A percentile compares a stretch with the other conserved stretches of the same genome.
Conservation (phyloP, 2,113 vertebrate species). For the Lophotis ruficrista region DNA sequence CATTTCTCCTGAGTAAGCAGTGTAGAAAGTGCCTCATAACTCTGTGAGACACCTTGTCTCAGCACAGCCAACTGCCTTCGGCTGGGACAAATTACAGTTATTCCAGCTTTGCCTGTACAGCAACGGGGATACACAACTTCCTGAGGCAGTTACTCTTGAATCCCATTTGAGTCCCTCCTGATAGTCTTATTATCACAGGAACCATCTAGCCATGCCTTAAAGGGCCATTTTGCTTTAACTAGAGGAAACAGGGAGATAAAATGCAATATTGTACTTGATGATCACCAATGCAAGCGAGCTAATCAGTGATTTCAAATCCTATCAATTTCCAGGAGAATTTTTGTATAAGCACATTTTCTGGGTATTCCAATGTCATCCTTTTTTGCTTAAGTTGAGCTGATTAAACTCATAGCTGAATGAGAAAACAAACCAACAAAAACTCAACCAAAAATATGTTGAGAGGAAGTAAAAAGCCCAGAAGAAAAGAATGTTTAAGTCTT, state of each 20-base stretch:
- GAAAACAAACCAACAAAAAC: background rate
- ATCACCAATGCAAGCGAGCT: too few species aligned
- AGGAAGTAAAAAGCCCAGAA: background rate
- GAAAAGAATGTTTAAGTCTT: background rate
- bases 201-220: background rate
- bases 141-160: background rate
- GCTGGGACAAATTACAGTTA: background rate
- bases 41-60: background rate
- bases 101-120: background rate
- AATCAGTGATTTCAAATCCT: background rate
- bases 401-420: background rate
- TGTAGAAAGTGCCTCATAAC: background rate
- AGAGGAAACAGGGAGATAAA: background rate
- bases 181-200: background rate
- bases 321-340: background rate
- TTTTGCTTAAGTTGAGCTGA: background rate
- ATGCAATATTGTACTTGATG: background rate
- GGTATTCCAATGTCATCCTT: background rate
- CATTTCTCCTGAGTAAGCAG: background rate
- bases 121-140: background rate
- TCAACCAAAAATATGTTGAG: background rate
- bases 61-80: background rate
- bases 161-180: background rate
- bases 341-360: background rate
- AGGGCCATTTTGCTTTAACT: background rate